phyloP scores from a whole-genome alignment of 2,888 invertebrate genomes.

The Sphaerophoria taeniata region DNA sequence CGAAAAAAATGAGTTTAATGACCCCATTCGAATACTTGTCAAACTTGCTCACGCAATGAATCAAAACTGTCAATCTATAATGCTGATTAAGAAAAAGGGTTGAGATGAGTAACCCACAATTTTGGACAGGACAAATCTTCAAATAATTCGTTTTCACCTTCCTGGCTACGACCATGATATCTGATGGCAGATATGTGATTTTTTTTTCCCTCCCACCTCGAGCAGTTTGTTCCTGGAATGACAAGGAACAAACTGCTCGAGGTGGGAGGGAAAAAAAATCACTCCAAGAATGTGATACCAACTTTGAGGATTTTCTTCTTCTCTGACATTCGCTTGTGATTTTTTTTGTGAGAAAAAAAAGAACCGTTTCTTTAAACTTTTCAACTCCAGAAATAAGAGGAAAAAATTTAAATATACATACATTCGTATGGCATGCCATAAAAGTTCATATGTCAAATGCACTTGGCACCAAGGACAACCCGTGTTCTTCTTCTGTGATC shows the following conservation, averaged over 20 bases:
- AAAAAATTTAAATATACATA: not conserved
- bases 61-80: no score
- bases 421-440: not conserved
- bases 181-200: no score
- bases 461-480: slow-evolving; percentile 56
- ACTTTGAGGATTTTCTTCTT: slow-evolving; percentile 49
- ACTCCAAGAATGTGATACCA: slow-evolving; percentile 61
- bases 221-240: no score
- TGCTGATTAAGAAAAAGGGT: no score
- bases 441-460: slow-evolving; percentile 64
- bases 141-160: no score
- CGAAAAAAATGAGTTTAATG: no score
- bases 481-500: slow-evolving; percentile 36
- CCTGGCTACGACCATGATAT: no score
- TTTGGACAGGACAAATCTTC: no score
- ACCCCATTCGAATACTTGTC: no score
- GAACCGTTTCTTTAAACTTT: slow-evolving; percentile 34
- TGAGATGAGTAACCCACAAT: no score
- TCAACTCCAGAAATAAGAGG: slow-evolving; percentile 11
- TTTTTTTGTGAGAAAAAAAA: not conserved
- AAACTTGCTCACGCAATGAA: no score
- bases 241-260: slow-evolving; percentile 52
- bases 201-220: no score
- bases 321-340: slow-evolving; percentile 18
- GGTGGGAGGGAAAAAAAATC: slow-evolving; percentile 51